Conservation (phyloP, 23 tunicate genomes). For the Aplidium turbinatum region DNA sequence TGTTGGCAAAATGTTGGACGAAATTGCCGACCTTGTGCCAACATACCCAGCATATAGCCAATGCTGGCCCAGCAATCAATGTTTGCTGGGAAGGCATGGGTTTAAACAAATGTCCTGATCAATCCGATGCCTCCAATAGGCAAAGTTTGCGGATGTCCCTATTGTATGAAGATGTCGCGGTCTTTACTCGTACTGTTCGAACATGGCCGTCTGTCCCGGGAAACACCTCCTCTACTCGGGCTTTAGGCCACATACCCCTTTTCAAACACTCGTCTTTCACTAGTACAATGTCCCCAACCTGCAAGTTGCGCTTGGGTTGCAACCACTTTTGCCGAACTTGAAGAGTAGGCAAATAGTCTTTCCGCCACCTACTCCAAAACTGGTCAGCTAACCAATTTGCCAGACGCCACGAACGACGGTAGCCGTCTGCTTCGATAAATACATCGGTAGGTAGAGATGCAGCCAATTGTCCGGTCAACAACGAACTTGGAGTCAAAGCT, state of each 20-base stretch:
- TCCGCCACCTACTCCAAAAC: conserved; percentile 35
- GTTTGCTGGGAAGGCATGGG: no score
- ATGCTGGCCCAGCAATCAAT: no score
- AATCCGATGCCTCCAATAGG: conserved; percentile 16
- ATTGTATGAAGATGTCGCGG: no score
- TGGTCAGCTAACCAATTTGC: not conserved
- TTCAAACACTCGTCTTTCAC: conserved; percentile 4
- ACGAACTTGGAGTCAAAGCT: conserved; percentile 24
- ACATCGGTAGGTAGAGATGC: conserved; percentile 32
- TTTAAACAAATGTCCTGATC: no score
- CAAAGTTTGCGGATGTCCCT: conserved; percentile 43
- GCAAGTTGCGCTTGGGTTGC: conserved; percentile 14
- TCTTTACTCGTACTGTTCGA: conserved; percentile 11
- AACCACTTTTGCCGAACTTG: conserved; percentile 41
- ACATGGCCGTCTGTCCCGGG: conserved; percentile 34
- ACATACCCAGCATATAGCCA: no score
- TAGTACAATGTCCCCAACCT: conserved; percentile 16
- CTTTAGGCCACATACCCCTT: conserved; percentile 43
- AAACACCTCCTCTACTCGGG: conserved; percentile 21
- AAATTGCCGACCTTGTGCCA: no score
- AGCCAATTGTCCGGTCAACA: conserved; percentile 21
- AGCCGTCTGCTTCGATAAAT: conserved; percentile 30
- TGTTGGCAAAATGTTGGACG: no score
- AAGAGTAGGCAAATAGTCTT: conserved; percentile 10
- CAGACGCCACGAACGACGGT: conserved; percentile 1